A percentile compares a stretch with the other conserved stretches of the same genome.
phyloP scores from a whole-genome alignment of 2,113 vertebrate species.

The Psophia crepitans region DNA sequence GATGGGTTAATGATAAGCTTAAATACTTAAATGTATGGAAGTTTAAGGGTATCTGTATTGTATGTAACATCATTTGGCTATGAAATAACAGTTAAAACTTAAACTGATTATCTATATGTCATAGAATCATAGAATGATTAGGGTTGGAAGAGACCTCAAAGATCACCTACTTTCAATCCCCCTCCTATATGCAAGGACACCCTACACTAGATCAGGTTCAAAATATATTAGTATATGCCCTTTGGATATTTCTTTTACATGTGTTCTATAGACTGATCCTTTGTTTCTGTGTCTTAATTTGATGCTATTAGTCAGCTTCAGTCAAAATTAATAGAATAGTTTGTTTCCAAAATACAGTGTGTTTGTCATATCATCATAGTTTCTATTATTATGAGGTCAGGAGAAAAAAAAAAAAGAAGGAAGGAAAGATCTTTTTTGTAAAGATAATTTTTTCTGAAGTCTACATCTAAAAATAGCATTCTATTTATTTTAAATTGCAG shows the following conservation, averaged over 20 bases:
- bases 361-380: neutral
- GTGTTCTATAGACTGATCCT: neutral
- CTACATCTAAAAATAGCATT: neutral
- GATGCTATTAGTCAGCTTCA: neutral
- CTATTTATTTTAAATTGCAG: neutral
- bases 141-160: too few species aligned
- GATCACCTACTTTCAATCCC: too few species aligned
- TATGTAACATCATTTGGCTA: neutral
- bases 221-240: neutral
- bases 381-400: neutral
- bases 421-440: neutral
- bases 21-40: neutral
- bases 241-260: neutral
- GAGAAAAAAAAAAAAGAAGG: rapidly evolving
- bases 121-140: too few species aligned
- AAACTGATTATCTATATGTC: neutral
- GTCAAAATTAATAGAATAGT: neutral
- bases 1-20: neutral
- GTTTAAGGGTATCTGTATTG: neutral
- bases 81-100: neutral
- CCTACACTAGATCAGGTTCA: too few species aligned
- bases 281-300: neutral
- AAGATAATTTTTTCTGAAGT: neutral
- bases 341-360: neutral
- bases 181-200: too few species aligned